Evolutionary conservation across 2,113 vertebrate genomes (phyloP).

Genomic region (Okapia johnstoni): DNA sequence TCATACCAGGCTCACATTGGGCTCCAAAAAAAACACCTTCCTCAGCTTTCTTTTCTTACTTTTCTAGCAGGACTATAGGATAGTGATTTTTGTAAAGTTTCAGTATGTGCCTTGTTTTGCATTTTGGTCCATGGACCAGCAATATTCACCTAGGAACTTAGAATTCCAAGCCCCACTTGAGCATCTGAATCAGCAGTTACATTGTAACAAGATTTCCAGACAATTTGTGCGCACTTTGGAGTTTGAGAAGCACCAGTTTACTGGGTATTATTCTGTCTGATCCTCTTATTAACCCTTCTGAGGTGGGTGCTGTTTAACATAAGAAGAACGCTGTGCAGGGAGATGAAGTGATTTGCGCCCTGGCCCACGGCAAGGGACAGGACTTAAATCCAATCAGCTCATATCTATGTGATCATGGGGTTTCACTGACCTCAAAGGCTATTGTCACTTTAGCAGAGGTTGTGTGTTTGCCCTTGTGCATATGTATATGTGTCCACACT

Average conservation of each 20-base stretch:
- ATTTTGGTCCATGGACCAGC: too few species aligned
- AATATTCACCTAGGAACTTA: not conserved
- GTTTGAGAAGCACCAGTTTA: not conserved
- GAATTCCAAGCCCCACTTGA: not conserved
- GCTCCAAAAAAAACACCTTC: not conserved
- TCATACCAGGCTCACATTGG: not conserved
- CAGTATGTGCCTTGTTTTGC: not conserved
- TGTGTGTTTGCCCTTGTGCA: not conserved
- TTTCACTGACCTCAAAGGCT: not conserved
- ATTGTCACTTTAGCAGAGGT: not conserved
- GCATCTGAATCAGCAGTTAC: not conserved
- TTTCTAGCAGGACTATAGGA: not conserved
- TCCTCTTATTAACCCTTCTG: not conserved
- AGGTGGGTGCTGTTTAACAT: not conserved
- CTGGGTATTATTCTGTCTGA: not conserved
- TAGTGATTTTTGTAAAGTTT: not conserved
- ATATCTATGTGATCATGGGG: not conserved
- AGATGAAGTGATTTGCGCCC: not conserved
- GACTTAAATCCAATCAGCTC: not conserved
- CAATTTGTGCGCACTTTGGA: not conserved
- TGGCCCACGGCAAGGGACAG: not conserved
- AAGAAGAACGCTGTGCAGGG: not conserved
- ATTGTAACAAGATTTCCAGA: not conserved
- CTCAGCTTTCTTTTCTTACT: not conserved
- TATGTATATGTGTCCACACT: not conserved